A percentile compares a stretch with the other conserved stretches of the same genome.
Evolutionary conservation across 2,888 invertebrate genomes (phyloP).

Genomic region (Drosophila lacicola): DNA sequence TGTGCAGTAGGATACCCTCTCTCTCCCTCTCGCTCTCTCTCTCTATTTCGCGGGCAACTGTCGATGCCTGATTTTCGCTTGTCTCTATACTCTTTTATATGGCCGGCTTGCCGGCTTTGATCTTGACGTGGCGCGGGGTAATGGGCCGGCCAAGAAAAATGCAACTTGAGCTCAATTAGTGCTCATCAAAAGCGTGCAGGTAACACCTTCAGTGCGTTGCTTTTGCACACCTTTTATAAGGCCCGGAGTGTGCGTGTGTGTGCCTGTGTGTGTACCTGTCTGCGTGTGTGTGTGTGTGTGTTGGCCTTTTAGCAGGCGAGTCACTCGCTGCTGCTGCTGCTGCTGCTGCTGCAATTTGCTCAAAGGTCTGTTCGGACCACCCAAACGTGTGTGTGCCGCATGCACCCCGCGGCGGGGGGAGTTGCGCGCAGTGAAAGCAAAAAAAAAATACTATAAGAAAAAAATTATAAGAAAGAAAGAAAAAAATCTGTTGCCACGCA

Average conservation of each 20-base stretch:
- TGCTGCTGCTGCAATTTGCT: constrained; percentile 62
- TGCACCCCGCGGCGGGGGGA: constrained; percentile 19
- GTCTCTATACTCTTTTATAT: constrained; percentile 61
- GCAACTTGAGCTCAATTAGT: constrained; percentile 80
- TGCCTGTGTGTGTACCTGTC: constrained; percentile 23
- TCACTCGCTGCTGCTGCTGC: constrained; percentile 51
- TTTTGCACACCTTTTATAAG: constrained; percentile 68
- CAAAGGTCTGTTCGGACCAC: constrained; percentile 60
- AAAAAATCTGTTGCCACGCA: constrained; percentile 52
- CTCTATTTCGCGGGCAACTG: constrained; percentile 59
- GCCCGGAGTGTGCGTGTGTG: neutral
- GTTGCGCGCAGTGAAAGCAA: constrained; percentile 46
- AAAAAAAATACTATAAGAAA: neutral
- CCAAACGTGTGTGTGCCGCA: constrained; percentile 43
- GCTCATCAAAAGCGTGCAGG: constrained; percentile 80
- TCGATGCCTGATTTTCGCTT: constrained; percentile 80
- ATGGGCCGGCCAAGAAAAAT: constrained; percentile 72
- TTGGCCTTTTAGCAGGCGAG: constrained; percentile 53
- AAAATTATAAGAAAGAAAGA: neutral
- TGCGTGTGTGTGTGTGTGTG: constrained; percentile 24
- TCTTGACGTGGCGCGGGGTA: constrained; percentile 65
- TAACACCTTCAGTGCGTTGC: constrained; percentile 80
- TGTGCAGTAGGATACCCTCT: constrained; percentile 1
- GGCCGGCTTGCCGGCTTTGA: constrained; percentile 71
- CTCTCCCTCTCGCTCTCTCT: constrained; percentile 18